Evolutionary conservation across 2,113 vertebrate genomes (phyloP).

Genomic region (Labeo catla): DNA sequence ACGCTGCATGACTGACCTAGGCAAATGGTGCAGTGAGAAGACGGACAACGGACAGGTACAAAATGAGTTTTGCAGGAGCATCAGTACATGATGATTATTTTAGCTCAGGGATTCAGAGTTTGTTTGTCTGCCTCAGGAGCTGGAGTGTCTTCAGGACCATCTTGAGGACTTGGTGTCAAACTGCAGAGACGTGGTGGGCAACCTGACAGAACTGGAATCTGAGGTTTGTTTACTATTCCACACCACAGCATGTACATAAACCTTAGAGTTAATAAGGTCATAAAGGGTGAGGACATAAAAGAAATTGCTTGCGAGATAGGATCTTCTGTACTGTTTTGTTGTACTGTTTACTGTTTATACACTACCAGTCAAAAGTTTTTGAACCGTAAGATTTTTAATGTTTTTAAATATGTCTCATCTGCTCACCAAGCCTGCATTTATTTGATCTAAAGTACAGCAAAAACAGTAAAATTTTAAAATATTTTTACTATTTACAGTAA

Average conservation of each 20-base stretch:
- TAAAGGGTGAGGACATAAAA: neutral
- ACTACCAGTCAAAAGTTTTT: too few species aligned
- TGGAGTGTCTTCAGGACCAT: slow-evolving; percentile 91
- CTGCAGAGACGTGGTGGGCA: slow-evolving; percentile 89
- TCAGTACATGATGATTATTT: neutral
- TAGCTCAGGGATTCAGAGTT: neutral
- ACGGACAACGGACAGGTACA: slow-evolving; percentile 80
- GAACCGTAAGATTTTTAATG: too few species aligned
- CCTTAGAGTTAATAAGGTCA: neutral
- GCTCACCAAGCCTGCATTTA: too few species aligned
- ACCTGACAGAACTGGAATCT: slow-evolving; percentile 87
- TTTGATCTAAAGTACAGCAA: too few species aligned
- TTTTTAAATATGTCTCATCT: too few species aligned
- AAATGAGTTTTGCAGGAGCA: neutral
- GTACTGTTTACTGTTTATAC: too few species aligned
- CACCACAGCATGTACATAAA: neutral
- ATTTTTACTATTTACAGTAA: too few species aligned
- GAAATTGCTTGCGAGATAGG: neutral
- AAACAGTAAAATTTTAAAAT: too few species aligned
- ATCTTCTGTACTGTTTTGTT: neutral
- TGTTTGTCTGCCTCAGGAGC: slow-evolving; percentile 73
- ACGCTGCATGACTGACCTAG: slow-evolving; percentile 93
- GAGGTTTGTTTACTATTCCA: slow-evolving; percentile 73
- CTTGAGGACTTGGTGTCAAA: slow-evolving; percentile 83
- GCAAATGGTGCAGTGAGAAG: slow-evolving; percentile 98